Conservation (phyloP, 1,140 invertebrate species). For the Lucilia cuprina region DNA sequence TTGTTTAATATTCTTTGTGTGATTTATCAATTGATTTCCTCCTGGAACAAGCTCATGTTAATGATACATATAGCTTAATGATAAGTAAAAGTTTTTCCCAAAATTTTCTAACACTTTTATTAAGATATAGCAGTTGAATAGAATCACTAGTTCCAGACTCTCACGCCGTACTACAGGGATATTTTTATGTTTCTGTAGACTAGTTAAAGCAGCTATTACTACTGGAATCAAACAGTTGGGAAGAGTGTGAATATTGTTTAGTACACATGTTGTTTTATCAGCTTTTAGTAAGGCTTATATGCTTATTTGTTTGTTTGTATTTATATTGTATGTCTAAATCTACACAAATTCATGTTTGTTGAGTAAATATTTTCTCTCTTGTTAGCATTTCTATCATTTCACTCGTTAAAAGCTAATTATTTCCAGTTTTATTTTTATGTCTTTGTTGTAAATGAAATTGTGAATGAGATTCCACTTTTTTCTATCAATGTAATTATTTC, state of each 20-base stretch:
- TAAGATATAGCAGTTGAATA: no score
- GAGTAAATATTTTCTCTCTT: neutral
- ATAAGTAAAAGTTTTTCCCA: no score
- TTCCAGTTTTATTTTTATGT: neutral
- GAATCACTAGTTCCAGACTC: no score
- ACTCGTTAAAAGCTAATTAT: neutral
- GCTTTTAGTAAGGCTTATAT: neutral
- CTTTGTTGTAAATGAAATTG: neutral
- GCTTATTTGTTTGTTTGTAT: neutral
- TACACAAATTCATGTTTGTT: neutral
- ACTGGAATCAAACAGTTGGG: no score
- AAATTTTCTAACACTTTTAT: no score
- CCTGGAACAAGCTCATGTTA: no score
- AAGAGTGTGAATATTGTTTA: neutral
- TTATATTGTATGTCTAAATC: neutral
- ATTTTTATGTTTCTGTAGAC: no score
- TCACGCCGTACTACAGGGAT: no score
- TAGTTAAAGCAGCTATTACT: no score
- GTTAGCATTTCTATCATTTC: neutral
- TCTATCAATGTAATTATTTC: neutral
- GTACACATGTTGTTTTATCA: conserved; percentile 3
- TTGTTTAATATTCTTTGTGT: no score
- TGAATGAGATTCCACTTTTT: neutral
- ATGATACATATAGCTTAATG: no score
- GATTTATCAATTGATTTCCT: no score